Evolutionary conservation across 2,797 vertebrate genomes (phyloP).

Genomic region (Chaenodraco wilsoni): DNA sequence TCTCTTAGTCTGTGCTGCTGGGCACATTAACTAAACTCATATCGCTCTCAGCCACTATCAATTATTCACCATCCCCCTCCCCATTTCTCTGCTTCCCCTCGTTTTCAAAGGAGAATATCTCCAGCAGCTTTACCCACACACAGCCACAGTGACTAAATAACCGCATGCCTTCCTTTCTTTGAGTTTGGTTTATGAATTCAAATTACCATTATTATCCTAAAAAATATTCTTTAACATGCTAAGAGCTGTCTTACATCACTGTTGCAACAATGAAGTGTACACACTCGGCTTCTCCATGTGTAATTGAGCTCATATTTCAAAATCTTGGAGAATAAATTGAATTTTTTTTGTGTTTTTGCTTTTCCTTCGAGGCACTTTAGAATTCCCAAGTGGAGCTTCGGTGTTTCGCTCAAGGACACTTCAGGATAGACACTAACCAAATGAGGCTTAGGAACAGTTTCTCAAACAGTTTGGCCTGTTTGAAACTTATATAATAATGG

Average conservation of each 20-base stretch:
- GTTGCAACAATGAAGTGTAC: slow-evolving; percentile 24
- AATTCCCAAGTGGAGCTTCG: slow-evolving; percentile 3
- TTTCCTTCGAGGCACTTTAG: slow-evolving; percentile 20
- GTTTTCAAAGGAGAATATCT: slow-evolving; percentile 76
- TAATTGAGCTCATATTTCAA: slow-evolving; percentile 18
- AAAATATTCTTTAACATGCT: slow-evolving; percentile 40
- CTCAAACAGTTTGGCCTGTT: neutral
- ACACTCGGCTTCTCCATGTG: slow-evolving; percentile 6
- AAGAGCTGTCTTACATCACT: slow-evolving; percentile 52
- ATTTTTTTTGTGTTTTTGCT: slow-evolving; percentile 2
- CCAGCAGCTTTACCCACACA: slow-evolving; percentile 49
- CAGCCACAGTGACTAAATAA: slow-evolving; percentile 54
- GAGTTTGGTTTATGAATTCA: slow-evolving; percentile 35
- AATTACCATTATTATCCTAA: slow-evolving; percentile 28
- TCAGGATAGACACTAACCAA: neutral
- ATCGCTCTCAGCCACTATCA: slow-evolving; percentile 87
- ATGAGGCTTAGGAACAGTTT: neutral
- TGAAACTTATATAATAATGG: neutral
- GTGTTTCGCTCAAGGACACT: slow-evolving; percentile 36
- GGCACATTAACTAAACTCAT: slow-evolving; percentile 90
- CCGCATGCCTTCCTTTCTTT: slow-evolving; percentile 40
- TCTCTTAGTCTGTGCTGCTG: slow-evolving; percentile 83
- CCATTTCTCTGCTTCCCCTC: slow-evolving; percentile 39
- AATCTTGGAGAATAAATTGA: neutral
- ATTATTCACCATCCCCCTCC: slow-evolving; percentile 81